Base-by-base conservation (phyloP, 2,888 invertebrate genomes). In the Girardia tigrina region DNA sequence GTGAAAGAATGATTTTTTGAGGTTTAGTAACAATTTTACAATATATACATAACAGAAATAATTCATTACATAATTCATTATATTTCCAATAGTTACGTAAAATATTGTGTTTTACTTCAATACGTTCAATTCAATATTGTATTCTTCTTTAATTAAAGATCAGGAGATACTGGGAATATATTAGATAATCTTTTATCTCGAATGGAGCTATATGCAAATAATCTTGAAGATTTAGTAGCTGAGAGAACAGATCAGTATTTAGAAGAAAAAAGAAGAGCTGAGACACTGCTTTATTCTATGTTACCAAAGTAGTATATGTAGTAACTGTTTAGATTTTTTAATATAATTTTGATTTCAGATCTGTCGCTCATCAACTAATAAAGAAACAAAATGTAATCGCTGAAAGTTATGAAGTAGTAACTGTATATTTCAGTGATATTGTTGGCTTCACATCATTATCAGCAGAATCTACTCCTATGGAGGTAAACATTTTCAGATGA, bases 151-250 rank as follows among this genome's bases (percentile, higher is more conserved):
- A 27, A 6, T 81, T 81, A 76, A 87, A 92, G 92, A 84, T 89
- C 90, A 81, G 90, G 91, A 85, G 91, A 92, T 85, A 91, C 91
- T 82, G 91, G 92, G 79, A 94, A 94, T 85, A 91, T 95, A 79
- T 78, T 84, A 42, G 97, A 98, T 86, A 95, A 95, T 86, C 88
- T 97, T 77, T 81, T 88, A 74, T 91, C 92, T 76, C 91, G 97
- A 79, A 98, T 99, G 97, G 97, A 98, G 84, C 92, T 94, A 84
- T 98, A 99, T 82, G 97, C 98, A 36, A 94, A 94, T 86, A 98
- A 98, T 85, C 88, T 99, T 85, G 98, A 98, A 86, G 89, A 90
- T 56, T 87, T 95, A 79, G 98, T 98, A 27, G 92, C 93, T 81
- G 94, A 97, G 84, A 87, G 97, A 79, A 98, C 98, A 0, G 90